Conservation (phyloP, 2,113 vertebrate species). For the Columba livia region DNA sequence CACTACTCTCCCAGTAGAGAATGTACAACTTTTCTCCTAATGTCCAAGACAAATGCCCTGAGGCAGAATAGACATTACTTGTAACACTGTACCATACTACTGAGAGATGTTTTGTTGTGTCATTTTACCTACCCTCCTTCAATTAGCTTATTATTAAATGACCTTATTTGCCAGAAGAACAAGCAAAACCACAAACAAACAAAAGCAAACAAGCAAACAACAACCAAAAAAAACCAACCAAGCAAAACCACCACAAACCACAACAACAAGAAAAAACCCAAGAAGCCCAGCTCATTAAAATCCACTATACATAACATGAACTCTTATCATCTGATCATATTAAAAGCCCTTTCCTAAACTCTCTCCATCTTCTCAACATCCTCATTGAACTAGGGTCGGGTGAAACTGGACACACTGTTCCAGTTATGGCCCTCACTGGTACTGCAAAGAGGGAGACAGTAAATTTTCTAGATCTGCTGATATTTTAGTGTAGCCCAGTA, state of each 20-base stretch:
- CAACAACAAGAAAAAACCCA: background rate
- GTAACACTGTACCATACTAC: background rate
- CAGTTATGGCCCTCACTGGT: background rate
- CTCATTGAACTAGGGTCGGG: background rate
- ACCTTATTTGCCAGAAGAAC: background rate
- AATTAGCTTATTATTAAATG: background rate
- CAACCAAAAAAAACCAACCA: too few relatives aligned
- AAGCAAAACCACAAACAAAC: background rate
- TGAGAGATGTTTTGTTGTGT: background rate
- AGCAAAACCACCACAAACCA: background rate
- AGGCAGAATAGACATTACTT: background rate
- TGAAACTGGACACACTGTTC: background rate
- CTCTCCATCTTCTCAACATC: background rate
- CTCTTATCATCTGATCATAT: background rate
- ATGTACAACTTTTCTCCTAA: background rate
- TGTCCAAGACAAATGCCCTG: background rate
- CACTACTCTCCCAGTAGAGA: background rate
- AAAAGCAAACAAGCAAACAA: too few relatives aligned
- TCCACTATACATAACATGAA: background rate
- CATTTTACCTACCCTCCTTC: background rate
- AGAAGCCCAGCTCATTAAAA: background rate
- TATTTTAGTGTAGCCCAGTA: background rate
- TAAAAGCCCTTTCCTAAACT: background rate
- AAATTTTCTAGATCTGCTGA: background rate
- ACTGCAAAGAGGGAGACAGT: background rate